Base-by-base conservation (phyloP, 2,113 vertebrate species). In the Castor canadensis region DNA sequence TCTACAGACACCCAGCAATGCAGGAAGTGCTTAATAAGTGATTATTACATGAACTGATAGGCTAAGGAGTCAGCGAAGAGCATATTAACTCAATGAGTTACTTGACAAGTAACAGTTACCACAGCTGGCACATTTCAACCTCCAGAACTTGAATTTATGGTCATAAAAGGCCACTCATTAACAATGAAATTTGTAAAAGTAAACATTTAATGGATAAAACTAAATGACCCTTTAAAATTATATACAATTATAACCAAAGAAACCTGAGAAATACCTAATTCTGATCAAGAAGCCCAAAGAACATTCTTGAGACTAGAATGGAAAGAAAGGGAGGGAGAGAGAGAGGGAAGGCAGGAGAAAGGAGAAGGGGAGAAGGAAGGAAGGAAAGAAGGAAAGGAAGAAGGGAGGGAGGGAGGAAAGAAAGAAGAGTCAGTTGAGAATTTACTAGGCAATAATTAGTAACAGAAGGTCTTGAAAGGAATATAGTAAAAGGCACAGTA, bases 171-270 rank as follows among this genome's bases (percentile, higher is more conserved):
- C 38, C 30, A 35, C 5, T 15, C 40, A 72, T 28, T 87, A 64
- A 73, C 71, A 92, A 38, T 20, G 86, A 94, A 87, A 86, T 40
- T 86, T 89, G 38, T 75, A 80, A 93, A 81, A 72, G 38, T 87
- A 90, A 86, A 93, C 43, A 71, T 10, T 77, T 16, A 58, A 56
- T 77, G 75, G 28, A 88, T 20, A 82, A 96, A 94, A 72, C n/a
- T 83, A 95, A 67, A 83, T 72, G n/a, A 77, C n/a, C 9, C 30
- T n/a, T 56, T 75, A 24, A 76, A 86, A 77, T 73, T 32, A 12
- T 40, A 56, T 43, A 17, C 49, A 80, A 82, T 77, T 82, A 40
- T 67, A 79, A 93, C 45, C 82, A 91, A 77, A 43, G n/a, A 90
- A 91, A 83, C 10, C 64, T 88, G 56, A 87, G n/a, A 95, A 91